Evolutionary conservation across 2,888 invertebrate species (phyloP).

Genomic region (Pollenia angustigena): DNA sequence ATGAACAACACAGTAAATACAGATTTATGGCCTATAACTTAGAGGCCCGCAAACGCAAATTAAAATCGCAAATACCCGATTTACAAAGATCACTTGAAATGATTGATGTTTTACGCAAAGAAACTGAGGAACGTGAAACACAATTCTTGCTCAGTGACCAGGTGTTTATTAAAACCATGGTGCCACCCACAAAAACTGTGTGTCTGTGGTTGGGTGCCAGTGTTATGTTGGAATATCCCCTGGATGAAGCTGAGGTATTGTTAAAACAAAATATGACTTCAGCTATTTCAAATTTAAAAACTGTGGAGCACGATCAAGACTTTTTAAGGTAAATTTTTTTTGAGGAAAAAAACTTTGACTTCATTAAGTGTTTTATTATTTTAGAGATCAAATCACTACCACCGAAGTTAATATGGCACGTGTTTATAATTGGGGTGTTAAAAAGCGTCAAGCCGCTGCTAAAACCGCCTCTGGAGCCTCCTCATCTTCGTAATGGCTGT

Average conservation of each 20-base stretch:
- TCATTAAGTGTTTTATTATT: constrained; percentile 19
- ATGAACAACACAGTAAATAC: constrained; percentile 97
- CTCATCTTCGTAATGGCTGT: constrained; percentile 69
- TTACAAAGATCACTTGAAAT: constrained; percentile 95
- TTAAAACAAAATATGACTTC: constrained; percentile 92
- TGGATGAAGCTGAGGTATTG: constrained; percentile 94
- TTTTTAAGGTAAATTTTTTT: constrained; percentile 88
- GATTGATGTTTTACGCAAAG: constrained; percentile 93
- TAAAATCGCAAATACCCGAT: constrained; percentile 97
- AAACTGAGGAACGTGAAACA: constrained; percentile 91
- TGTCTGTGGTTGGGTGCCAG: constrained; percentile 94
- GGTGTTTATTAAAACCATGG: constrained; percentile 92
- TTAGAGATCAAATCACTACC: constrained; percentile 97
- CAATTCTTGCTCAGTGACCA: constrained; percentile 97
- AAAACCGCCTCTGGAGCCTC: constrained; percentile 76
- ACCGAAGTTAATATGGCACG: constrained; percentile 99
- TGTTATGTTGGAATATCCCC: constrained; percentile 98
- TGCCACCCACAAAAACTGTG: constrained; percentile 95
- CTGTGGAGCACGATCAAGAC: constrained; percentile 96
- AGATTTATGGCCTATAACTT: constrained; percentile 98
- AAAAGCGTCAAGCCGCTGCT: constrained; percentile 92
- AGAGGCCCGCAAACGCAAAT: constrained; percentile 92
- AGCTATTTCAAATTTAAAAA: constrained; percentile 92
- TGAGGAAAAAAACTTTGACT: background rate
- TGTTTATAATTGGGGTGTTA: constrained; percentile 99